phyloP scores from a whole-genome alignment of 2,888 invertebrate genomes.

The Drosophila kuntzei region DNA sequence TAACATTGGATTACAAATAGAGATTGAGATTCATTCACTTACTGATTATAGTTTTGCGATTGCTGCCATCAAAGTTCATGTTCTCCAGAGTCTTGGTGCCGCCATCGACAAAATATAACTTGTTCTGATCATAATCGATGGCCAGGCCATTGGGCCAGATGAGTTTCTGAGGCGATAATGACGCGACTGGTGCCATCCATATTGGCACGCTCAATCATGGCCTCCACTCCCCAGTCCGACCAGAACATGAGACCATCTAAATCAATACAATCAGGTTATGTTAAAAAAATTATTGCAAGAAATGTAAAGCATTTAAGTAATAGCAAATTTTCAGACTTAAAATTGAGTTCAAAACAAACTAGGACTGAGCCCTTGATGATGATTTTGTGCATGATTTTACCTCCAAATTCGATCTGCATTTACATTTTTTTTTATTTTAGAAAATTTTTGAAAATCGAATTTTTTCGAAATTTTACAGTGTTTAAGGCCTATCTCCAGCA shows the following conservation, averaged over 20 bases:
- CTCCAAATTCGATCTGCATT: too few species aligned
- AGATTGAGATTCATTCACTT: conserved; percentile 60
- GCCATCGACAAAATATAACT: conserved; percentile 95
- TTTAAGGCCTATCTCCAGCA: too few species aligned
- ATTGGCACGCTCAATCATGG: conserved; percentile 93
- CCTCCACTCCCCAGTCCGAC: conserved; percentile 94
- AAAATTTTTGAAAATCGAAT: too few species aligned
- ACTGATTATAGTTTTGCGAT: conserved; percentile 89
- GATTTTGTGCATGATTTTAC: too few species aligned
- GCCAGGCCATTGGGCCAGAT: conserved; percentile 95
- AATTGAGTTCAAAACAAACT: too few species aligned
- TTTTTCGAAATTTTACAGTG: too few species aligned
- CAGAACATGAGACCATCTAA: conserved; percentile 91
- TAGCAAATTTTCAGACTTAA: too few species aligned
- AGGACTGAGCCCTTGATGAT: too few species aligned
- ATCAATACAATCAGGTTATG: too few species aligned
- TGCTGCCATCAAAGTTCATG: conserved; percentile 91
- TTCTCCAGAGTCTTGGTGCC: conserved; percentile 92
- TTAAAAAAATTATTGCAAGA: too few species aligned
- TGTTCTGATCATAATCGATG: conserved; percentile 89
- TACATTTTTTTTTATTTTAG: too few species aligned
- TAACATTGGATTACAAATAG: neutral
- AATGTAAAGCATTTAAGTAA: too few species aligned
- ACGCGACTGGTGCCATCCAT: conserved; percentile 93
- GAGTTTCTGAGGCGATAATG: conserved; percentile 89